phyloP scores from a whole-genome alignment of 2,113 vertebrate genomes.

The Prinia subflava region DNA sequence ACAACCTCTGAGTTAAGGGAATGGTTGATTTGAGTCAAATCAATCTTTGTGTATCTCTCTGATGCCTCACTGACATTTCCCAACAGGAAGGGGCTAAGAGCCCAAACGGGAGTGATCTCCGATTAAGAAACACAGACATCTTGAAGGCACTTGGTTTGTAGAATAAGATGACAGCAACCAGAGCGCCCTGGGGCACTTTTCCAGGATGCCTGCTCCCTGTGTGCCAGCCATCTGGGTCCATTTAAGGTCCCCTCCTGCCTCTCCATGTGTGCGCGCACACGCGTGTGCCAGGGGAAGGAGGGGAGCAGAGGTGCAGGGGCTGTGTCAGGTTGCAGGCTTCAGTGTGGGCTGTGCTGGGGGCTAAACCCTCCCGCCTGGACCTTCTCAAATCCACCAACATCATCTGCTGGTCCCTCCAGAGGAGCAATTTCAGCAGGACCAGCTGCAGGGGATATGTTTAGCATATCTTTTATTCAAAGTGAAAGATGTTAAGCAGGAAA shows the following conservation, averaged over 20 bases:
- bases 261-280: background rate
- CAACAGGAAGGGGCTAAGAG: conserved; percentile 82
- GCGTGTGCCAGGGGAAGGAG: conserved; percentile 2
- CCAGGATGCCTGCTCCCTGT: conserved; percentile 73
- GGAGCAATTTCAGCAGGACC: conserved; percentile 84
- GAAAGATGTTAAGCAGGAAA: conserved; percentile 94
- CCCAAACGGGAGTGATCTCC: conserved; percentile 79
- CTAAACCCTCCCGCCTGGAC: conserved; percentile 82
- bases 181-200: conserved; percentile 71
- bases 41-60: conserved; percentile 81
- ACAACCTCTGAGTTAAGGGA: conserved; percentile 54
- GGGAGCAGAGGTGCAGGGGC: background rate
- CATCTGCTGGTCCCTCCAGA: conserved; percentile 79
- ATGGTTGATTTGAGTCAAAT: conserved; percentile 81
- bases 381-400: conserved; percentile 82
- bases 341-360: conserved; percentile 83
- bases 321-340: conserved; percentile 87
- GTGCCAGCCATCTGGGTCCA: conserved; percentile 93
- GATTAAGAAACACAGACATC: conserved; percentile 86
- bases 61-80: conserved; percentile 81
- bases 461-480: conserved; percentile 89
- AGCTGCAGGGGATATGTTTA: conserved; percentile 89
- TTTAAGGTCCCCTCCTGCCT: conserved; percentile 71
- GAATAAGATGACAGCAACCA: conserved; percentile 72
- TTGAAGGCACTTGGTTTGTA: conserved; percentile 75